phyloP scores from a whole-genome alignment of 2,113 vertebrate species.

The Lonchura striata region DNA sequence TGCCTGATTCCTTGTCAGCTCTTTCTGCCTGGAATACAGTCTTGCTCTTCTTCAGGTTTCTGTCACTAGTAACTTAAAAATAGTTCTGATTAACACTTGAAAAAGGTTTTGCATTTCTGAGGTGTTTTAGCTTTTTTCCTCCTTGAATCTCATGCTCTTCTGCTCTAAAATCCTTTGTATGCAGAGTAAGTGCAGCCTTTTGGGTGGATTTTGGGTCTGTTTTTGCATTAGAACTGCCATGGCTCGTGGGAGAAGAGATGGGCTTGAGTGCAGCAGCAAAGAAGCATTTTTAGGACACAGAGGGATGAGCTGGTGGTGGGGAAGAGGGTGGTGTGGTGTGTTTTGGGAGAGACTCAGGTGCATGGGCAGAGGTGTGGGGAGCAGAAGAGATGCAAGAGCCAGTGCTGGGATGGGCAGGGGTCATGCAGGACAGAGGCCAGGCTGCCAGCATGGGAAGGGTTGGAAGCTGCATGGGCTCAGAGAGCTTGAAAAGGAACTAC shows the following conservation, averaged over 20 bases:
- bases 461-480: background rate
- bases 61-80: background rate
- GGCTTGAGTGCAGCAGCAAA: background rate
- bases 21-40: background rate
- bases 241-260: background rate
- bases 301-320: rapidly evolving
- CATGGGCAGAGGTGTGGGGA: rapidly evolving
- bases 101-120: rapidly evolving
- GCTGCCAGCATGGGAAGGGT: rapidly evolving
- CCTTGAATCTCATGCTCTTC: background rate
- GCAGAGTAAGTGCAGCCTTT: background rate
- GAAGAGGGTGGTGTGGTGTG: background rate
- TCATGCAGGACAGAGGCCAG: background rate
- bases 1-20: background rate
- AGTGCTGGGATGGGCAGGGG: rapidly evolving
- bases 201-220: background rate
- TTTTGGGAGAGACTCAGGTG: rapidly evolving
- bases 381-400: background rate
- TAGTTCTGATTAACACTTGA: background rate
- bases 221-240: background rate
- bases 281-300: background rate
- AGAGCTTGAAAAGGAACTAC: background rate
- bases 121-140: rapidly evolving
- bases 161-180: background rate
- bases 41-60: background rate